A percentile compares a stretch with the other conserved stretches of the same genome.
Evolutionary conservation across 1,140 invertebrate species (phyloP).

Genomic region (Belonocnema kinseyi): DNA sequence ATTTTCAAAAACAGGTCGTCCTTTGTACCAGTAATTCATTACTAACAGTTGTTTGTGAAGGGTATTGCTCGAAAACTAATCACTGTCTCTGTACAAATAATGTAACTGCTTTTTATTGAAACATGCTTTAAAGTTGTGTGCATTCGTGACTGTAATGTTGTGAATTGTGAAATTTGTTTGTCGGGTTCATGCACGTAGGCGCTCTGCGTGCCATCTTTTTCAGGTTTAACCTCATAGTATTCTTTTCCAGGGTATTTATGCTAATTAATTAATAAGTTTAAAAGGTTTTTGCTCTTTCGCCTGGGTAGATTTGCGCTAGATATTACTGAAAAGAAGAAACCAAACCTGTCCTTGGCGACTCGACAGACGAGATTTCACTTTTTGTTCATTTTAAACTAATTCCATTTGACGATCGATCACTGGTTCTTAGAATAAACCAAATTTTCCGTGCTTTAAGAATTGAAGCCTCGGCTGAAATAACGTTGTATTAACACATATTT

Average conservation of each 20-base stretch:
- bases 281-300: neutral
- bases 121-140: neutral
- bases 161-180: conserved; percentile 12
- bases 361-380: neutral
- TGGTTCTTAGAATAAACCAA: too few relatives aligned
- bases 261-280: neutral
- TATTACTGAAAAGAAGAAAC: neutral
- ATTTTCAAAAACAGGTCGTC: neutral
- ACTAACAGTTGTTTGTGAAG: conserved; percentile 2
- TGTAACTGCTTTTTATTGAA: neutral
- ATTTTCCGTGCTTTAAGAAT: too few relatives aligned
- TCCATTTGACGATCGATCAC: conserved; percentile 6
- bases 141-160: neutral
- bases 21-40: neutral
- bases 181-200: neutral
- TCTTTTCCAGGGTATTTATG: neutral
- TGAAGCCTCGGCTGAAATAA: too few relatives aligned
- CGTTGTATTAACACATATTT: too few relatives aligned
- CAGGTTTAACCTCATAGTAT: neutral
- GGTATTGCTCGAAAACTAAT: neutral
- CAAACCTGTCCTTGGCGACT: conserved; percentile 11
- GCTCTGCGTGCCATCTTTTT: neutral
- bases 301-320: neutral
- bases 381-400: conserved; percentile 6
- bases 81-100: neutral